Conservation (phyloP, 2,113 vertebrate species). For the Heteronetta atricapilla region DNA sequence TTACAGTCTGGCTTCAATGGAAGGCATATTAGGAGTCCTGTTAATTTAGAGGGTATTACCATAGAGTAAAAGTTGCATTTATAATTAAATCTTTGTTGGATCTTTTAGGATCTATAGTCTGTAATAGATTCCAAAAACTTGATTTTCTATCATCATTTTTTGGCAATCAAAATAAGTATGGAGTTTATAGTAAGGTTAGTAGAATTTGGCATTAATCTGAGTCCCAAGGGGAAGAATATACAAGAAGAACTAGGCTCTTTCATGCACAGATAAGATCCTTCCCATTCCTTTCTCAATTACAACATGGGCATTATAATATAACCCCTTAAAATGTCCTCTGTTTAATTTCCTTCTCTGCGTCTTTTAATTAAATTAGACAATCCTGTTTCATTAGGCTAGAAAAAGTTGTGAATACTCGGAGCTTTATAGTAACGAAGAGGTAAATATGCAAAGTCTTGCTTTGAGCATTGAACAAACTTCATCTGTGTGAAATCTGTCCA, state of each 20-base stretch:
- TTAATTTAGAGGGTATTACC: neutral
- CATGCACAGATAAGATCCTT: constrained; percentile 38
- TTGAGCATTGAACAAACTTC: neutral
- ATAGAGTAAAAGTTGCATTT: neutral
- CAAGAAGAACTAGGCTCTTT: neutral
- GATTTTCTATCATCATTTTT: neutral
- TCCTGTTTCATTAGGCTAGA: neutral
- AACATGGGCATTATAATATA: neutral
- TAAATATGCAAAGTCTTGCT: neutral
- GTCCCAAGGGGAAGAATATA: neutral
- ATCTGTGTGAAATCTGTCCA: neutral
- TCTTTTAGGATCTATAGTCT: neutral
- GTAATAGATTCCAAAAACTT: neutral
- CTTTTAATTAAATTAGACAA: constrained; percentile 46
- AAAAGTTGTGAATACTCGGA: neutral
- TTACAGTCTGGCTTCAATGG: neutral
- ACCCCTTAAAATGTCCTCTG: neutral
- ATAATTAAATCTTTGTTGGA: neutral
- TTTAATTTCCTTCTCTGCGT: constrained; percentile 23
- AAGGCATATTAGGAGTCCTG: neutral
- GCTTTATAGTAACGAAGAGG: neutral
- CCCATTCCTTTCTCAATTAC: constrained; percentile 35
- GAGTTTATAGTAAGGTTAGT: neutral
- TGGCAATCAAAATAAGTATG: neutral
- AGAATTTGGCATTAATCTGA: neutral